Evolutionary conservation across 2,797 vertebrate genomes (phyloP).

Genomic region (Rhinoraja longicauda): DNA sequence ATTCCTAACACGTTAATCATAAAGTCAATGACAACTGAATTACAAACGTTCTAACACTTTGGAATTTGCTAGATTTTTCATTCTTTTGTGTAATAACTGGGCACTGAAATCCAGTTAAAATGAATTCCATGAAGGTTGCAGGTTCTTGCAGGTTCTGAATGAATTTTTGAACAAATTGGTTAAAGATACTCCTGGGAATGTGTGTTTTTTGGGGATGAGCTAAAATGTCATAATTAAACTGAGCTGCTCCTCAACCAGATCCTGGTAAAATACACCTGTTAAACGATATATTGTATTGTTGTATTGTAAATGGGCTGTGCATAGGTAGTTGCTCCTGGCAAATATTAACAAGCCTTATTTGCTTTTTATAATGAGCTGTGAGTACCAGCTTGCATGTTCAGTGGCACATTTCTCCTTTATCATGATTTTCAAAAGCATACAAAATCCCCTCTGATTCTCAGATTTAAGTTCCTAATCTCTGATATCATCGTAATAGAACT

Average conservation of each 20-base stretch:
- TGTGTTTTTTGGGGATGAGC: background rate
- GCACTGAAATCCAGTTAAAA: background rate
- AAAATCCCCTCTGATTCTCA: background rate
- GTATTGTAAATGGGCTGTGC: background rate
- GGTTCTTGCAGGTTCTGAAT: background rate
- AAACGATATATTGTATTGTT: too few species aligned
- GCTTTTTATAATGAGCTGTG: background rate
- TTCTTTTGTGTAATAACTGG: background rate
- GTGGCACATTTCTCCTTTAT: too few species aligned
- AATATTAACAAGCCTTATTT: background rate
- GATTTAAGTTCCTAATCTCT: background rate
- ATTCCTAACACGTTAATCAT: background rate
- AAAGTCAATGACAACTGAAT: too few species aligned
- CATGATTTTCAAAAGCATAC: background rate
- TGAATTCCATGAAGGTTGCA: background rate
- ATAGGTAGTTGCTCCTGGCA: background rate
- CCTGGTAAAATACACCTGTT: background rate
- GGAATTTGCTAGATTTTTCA: background rate
- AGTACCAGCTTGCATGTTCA: background rate
- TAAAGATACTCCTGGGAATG: background rate
- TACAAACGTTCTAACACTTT: background rate
- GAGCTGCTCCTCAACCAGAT: background rate
- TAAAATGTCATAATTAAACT: background rate
- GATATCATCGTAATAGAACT: background rate
- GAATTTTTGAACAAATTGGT: background rate